Percentiles rank a stretch among this genome's conserved stretches.
These are phyloP conservation scores for Sesia apiformis DNA, from an alignment of 2,888 invertebrate genomes.

Conservation along the genomic window DNA sequence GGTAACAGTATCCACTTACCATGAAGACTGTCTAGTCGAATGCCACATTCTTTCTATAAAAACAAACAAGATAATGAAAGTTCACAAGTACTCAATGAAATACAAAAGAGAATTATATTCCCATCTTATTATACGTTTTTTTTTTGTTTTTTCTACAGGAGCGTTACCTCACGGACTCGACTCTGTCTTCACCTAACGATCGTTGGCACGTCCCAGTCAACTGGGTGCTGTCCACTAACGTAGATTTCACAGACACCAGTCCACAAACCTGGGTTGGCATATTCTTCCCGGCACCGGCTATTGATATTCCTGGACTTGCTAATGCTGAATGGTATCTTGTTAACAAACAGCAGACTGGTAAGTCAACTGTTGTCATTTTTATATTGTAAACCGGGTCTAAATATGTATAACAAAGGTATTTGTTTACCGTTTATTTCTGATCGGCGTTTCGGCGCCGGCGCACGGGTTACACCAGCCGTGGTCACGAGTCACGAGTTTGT, in stretches of 20 bases:
- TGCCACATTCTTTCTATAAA: too few species aligned
- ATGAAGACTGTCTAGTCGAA: too few species aligned
- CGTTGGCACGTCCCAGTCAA: conserved; percentile 74
- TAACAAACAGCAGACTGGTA: conserved; percentile 78
- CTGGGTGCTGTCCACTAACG: conserved; percentile 53
- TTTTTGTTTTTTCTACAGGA: conserved; percentile 20
- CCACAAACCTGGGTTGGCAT: conserved; percentile 64
- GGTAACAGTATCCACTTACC: too few species aligned
- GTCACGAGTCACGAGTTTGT: too few species aligned
- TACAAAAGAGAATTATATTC: too few species aligned
- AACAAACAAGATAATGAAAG: neutral
- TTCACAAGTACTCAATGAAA: too few species aligned
- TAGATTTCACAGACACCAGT: conserved; percentile 60
- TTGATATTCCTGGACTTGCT: conserved; percentile 33
- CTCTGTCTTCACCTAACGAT: conserved; percentile 22
- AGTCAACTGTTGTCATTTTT: conserved; percentile 2
- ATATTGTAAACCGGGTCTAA: too few species aligned
- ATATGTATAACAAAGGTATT: too few species aligned
- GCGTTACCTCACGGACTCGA: conserved; percentile 47
- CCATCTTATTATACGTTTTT: too few species aligned
- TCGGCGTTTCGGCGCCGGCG: too few species aligned
- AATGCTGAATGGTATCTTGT: conserved; percentile 73
- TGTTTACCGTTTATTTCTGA: too few species aligned
- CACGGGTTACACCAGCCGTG: too few species aligned
- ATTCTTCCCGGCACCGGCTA: conserved; percentile 23